Conservation (phyloP, 2,113 vertebrate species). For the Crotophaga sulcirostris region DNA sequence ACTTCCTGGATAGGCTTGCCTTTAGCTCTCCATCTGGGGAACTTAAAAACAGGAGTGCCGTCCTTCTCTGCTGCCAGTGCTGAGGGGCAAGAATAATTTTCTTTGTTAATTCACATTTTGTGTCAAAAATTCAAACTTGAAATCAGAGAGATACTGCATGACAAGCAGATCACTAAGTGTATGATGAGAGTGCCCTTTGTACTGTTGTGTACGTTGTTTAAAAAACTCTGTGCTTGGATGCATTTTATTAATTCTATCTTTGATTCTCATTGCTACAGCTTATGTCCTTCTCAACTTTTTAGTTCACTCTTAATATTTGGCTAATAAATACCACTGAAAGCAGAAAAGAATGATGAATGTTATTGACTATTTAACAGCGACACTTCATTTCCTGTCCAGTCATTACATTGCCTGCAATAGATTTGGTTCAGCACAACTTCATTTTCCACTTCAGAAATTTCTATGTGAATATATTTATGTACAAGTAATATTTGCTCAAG, state of each 20-base stretch:
- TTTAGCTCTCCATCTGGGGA: slow-evolving; percentile 91
- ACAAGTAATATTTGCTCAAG: background rate
- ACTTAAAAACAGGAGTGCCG: slow-evolving; percentile 95
- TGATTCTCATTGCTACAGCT: background rate
- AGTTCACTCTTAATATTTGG: background rate
- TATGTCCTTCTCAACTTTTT: background rate
- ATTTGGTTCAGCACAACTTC: background rate
- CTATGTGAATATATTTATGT: background rate
- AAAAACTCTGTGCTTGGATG: background rate
- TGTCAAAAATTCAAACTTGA: background rate
- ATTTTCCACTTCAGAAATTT: background rate
- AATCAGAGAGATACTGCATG: background rate
- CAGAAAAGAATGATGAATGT: background rate
- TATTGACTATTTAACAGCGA: background rate
- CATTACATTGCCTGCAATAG: background rate
- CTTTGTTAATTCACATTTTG: background rate
- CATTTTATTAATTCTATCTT: background rate
- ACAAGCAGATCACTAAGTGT: background rate
- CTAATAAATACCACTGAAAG: background rate
- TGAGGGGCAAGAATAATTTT: slow-evolving; percentile 53
- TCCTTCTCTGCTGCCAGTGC: slow-evolving; percentile 92
- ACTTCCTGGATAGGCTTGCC: slow-evolving; percentile 90
- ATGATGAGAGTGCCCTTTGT: background rate
- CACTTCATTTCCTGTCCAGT: background rate
- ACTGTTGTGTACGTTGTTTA: background rate